Percentiles rank a stretch among this genome's conserved stretches.
Conservation (phyloP, 2,113 vertebrate genomes). For the Gallinago media region DNA sequence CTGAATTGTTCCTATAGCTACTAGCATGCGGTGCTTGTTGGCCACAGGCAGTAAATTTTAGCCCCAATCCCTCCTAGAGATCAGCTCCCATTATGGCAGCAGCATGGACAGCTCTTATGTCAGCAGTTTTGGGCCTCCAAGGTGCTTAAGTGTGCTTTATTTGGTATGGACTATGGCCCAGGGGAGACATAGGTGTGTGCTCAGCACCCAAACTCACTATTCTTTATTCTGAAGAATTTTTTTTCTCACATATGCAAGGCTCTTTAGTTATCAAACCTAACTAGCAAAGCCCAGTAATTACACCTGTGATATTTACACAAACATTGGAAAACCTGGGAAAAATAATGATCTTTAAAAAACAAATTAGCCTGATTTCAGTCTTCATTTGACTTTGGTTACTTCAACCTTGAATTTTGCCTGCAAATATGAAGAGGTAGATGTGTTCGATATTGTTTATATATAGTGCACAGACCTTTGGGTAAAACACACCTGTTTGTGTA, state of each 20-base stretch:
- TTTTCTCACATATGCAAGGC: background rate
- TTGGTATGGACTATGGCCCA: background rate
- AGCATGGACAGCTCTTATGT: background rate
- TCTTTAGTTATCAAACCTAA: background rate
- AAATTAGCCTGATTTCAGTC: background rate
- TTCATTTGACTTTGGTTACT: background rate
- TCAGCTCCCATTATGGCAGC: background rate
- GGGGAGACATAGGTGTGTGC: accelerated
- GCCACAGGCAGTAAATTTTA: background rate
- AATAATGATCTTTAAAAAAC: background rate
- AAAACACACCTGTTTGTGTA: background rate
- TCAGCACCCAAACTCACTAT: background rate
- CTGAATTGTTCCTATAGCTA: background rate
- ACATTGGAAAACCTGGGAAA: background rate
- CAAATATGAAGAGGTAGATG: background rate
- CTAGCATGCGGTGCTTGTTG: accelerated
- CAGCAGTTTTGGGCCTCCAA: background rate
- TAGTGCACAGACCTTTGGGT: background rate
- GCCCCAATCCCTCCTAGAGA: accelerated
- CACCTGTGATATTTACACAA: background rate
- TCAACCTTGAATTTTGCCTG: background rate
- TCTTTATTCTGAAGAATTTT: background rate
- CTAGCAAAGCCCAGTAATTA: background rate
- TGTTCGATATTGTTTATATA: background rate
- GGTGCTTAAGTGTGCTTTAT: accelerated